phyloP scores from a whole-genome alignment of 2,113 vertebrate species.

The Daboia siamensis region DNA sequence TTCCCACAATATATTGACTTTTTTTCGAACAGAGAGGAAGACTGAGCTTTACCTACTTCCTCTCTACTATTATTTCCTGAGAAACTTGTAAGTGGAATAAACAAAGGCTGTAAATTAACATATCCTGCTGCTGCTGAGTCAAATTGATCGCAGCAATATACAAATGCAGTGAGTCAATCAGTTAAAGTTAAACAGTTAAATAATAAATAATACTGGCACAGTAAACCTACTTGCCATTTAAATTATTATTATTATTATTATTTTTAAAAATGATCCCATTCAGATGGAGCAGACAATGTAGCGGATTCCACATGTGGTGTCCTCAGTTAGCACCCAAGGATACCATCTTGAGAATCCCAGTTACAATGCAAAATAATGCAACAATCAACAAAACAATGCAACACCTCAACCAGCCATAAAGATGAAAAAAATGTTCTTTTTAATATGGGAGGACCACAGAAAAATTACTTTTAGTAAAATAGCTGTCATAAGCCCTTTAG shows the following conservation, averaged over 20 bases:
- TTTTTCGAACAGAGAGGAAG: neutral
- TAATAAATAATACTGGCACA: neutral
- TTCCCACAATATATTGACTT: neutral
- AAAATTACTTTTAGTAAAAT: neutral
- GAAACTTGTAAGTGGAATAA: neutral
- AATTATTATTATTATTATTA: too few relatives aligned
- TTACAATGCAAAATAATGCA: neutral
- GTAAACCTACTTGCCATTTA: neutral
- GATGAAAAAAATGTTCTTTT: neutral
- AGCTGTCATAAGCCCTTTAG: neutral
- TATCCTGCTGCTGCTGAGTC: neutral
- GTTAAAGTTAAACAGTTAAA: neutral
- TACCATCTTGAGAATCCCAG: neutral
- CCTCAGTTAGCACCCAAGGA: neutral
- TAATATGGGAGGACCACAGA: neutral
- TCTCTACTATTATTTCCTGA: neutral
- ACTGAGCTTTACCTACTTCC: neutral
- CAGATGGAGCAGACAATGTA: neutral
- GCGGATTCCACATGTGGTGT: neutral
- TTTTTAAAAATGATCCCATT: neutral
- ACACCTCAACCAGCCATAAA: neutral
- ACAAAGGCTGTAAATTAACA: neutral
- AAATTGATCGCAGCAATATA: neutral
- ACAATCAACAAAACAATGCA: neutral
- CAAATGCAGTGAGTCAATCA: neutral